phyloP scores from a whole-genome alignment of 2,888 invertebrate species.

The Aelia acuminata region DNA sequence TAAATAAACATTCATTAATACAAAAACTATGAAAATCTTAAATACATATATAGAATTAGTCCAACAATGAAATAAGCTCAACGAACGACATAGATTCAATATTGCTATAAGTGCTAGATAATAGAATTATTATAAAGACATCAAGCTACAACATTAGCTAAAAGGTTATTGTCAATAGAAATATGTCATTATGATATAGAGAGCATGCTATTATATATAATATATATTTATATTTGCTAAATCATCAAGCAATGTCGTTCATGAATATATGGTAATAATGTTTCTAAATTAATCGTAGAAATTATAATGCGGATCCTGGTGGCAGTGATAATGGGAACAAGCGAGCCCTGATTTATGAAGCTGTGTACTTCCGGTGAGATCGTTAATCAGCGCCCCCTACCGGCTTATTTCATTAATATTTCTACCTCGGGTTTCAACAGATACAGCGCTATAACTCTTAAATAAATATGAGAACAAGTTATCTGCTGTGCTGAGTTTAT shows the following conservation, averaged over 20 bases:
- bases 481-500: too few species aligned
- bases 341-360: neutral
- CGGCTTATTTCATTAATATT: neutral
- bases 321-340: neutral
- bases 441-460: too few species aligned
- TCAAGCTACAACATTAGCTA: neutral
- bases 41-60: neutral
- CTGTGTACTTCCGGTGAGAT: neutral
- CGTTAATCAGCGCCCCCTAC: neutral
- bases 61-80: constrained; percentile 4
- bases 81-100: neutral
- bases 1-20: neutral
- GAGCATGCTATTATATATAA: neutral
- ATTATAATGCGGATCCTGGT: neutral
- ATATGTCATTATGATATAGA: neutral
- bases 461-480: neutral
- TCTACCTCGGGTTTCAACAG: neutral
- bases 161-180: neutral
- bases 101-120: neutral
- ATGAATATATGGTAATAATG: neutral
- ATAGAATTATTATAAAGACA: neutral
- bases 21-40: neutral
- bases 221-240: neutral
- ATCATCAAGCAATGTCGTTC: neutral
- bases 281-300: neutral